A percentile compares a stretch with the other conserved stretches of the same genome.
phyloP scores from a whole-genome alignment of 2,113 vertebrate species.

The Eublepharis macularius region DNA sequence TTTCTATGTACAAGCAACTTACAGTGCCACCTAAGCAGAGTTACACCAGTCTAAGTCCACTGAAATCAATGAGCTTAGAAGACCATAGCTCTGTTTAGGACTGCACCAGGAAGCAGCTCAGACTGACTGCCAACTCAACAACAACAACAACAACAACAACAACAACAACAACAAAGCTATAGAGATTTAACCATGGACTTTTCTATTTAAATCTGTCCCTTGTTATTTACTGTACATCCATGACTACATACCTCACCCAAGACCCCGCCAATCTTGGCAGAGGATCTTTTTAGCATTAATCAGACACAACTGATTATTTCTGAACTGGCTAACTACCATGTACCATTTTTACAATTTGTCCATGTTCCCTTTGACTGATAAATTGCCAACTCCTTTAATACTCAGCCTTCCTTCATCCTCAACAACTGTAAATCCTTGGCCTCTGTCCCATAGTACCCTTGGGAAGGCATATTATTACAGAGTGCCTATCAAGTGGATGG shows the following conservation, averaged over 20 bases:
- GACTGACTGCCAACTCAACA: not conserved
- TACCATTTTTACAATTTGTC: not conserved
- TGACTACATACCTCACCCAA: not conserved
- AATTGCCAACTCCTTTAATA: not conserved
- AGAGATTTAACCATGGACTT: not conserved
- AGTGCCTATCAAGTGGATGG: not conserved
- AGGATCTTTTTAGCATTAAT: not conserved
- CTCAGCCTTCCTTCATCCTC: not conserved
- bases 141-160: no score
- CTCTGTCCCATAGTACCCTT: no score
- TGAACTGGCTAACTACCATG: not conserved
- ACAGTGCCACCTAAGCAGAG: not conserved
- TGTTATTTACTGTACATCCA: not conserved
- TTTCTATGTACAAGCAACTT: not conserved
- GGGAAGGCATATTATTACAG: not conserved
- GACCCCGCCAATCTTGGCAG: not conserved
- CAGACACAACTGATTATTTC: not conserved
- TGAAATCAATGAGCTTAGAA: no score
- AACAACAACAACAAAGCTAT: not conserved
- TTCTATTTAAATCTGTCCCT: not conserved
- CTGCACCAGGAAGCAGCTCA: not conserved
- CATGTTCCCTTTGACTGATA: not conserved
- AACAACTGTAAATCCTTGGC: not conserved
- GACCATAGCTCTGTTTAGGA: no score
- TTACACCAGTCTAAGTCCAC: no score